Evolutionary conservation across 2,113 vertebrate genomes (phyloP), one percentile per base, ranked within the genome.

Genomic region (Pangasianodon hypophthalmus): DNA sequence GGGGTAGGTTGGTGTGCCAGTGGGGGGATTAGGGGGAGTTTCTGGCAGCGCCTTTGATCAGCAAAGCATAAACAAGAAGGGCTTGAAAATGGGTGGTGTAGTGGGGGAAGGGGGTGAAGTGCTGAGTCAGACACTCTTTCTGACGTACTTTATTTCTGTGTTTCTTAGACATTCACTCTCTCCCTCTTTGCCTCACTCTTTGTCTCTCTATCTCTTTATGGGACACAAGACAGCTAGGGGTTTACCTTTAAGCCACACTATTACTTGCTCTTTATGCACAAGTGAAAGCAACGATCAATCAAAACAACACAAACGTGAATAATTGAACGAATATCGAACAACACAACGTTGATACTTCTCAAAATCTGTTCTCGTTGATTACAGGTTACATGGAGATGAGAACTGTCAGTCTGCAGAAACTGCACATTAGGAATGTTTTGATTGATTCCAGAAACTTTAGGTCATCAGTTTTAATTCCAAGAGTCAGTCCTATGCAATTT

Each of bases 31-130:
- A 84, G 93, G 91, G 93, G 94, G 95, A 93, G 96, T 96, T 95
- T 96, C 96, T 96, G 95, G 96, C 96, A 95, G 94, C 87, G 95
- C 93, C 97, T 98, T 98, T 97, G 97, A 97, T 97, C 96, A 97
- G 95, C 96, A 97, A 96, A 97, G 96, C 96, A 96, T 97, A 97
- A 97, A 96, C 96, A 96, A 97, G 96, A 95, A 94, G 94, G 96
- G 96, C 95, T 96, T 96, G 95, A 95, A 95, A 97, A 96, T 96
- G 96, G 96, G 94, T 94, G 95, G 95, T 95, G 96, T 96, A 96
- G 95, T 96, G 94, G 7, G 96, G 93, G 96, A 95, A 94, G 92
- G 92, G 94, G 90, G 94, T 87, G 94, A 96, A 95, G 94, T 97
- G 96, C 97, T 94, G 96, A 97, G 96, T 96, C 95, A 96, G 95